These are phyloP conservation scores for Cossypha niveicapilla DNA, from an alignment of 2,797 vertebrate species.

Conservation along the genomic window DNA sequence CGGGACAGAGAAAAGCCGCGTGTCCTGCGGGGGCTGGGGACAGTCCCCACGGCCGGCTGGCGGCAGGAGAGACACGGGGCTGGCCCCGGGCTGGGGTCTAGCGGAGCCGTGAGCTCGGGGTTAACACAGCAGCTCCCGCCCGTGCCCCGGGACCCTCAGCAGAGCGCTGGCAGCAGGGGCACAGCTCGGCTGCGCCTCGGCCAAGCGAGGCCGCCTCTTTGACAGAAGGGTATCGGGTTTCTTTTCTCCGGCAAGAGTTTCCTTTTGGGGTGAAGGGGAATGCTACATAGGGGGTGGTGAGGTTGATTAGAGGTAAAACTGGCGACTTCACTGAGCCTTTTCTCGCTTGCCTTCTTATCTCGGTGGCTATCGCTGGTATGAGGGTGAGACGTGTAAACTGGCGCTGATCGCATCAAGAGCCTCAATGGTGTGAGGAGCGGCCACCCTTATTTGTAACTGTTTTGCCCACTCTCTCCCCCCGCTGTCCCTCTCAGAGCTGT, in stretches of 20 bases:
- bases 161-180: background rate
- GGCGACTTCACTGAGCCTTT: background rate
- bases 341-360: background rate
- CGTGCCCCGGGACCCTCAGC: background rate
- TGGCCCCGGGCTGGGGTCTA: background rate
- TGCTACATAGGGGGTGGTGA: background rate
- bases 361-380: background rate
- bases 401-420: background rate
- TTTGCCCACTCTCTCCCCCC: constrained; percentile 1
- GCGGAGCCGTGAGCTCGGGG: background rate
- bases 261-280: background rate
- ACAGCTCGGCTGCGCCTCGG: background rate
- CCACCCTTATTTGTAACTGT: constrained; percentile 14
- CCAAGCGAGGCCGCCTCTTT: background rate
- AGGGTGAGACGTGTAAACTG: background rate
- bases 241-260: background rate
- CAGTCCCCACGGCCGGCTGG: background rate
- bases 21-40: background rate
- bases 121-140: background rate
- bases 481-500: constrained; percentile 31
- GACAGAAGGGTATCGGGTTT: background rate
- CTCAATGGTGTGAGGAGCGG: background rate
- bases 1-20: background rate
- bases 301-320: background rate
- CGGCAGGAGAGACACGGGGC: background rate